phyloP scores from a whole-genome alignment of 2,797 vertebrate genomes.

The Argya squamiceps region DNA sequence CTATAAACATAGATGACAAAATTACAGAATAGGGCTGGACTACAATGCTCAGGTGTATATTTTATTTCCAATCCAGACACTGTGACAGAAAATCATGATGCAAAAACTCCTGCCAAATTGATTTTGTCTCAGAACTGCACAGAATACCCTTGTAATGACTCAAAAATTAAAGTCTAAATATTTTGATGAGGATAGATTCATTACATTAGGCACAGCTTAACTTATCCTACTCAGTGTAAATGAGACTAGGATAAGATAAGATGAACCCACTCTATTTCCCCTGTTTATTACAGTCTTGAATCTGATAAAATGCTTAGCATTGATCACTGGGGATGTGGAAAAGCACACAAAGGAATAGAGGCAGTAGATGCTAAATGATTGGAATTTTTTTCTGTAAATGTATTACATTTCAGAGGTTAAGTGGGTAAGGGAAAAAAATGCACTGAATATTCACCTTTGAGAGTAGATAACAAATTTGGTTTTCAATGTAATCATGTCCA shows the following conservation, averaged over 20 bases:
- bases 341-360: constrained; percentile 47
- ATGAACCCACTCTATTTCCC: constrained; percentile 23
- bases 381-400: constrained; percentile 38
- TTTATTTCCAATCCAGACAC: neutral
- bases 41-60: neutral
- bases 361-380: constrained; percentile 40
- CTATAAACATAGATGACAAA: neutral
- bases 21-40: neutral
- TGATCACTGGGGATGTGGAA: constrained; percentile 36
- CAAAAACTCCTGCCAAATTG: neutral
- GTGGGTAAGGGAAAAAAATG: constrained; percentile 23
- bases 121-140: neutral
- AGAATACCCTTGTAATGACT: constrained; percentile 24
- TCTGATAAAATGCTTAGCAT: constrained; percentile 54
- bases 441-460: constrained; percentile 54
- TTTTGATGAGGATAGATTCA: constrained; percentile 37
- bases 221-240: neutral
- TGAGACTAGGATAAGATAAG: constrained; percentile 29
- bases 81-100: neutral
- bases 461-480: constrained; percentile 45
- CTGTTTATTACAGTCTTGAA: constrained; percentile 46
- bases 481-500: constrained; percentile 37
- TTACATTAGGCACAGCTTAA: constrained; percentile 32
- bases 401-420: constrained; percentile 69
- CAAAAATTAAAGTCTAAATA: constrained; percentile 54